phyloP scores from a whole-genome alignment of 2,888 invertebrate genomes.

The Hermodice carunculata region DNA sequence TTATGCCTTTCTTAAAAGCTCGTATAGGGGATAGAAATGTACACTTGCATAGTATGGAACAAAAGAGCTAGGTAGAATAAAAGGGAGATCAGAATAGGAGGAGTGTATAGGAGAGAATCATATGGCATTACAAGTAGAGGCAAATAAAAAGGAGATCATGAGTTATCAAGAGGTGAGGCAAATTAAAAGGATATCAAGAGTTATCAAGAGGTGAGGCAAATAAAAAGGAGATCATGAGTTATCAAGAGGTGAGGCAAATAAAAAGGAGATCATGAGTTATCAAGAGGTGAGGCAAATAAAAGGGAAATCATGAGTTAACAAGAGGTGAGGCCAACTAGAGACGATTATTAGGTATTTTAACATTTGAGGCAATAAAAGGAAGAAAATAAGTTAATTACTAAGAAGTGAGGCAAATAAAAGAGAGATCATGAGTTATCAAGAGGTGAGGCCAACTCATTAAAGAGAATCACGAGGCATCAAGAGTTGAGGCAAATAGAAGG shows the following conservation, averaged over 20 bases:
- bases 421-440: not conserved
- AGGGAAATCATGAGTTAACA: not conserved
- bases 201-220: not conserved
- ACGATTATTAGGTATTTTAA: too few relatives aligned
- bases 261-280: not conserved
- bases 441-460: too few relatives aligned
- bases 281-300: not conserved
- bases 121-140: constrained; percentile 5
- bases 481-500: too few relatives aligned
- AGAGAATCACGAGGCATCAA: too few relatives aligned
- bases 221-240: not conserved
- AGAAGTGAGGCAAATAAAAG: not conserved
- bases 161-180: not conserved
- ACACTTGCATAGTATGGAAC: too few relatives aligned
- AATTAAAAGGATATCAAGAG: not conserved
- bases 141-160: not conserved
- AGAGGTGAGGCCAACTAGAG: not conserved
- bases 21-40: too few relatives aligned
- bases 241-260: not conserved
- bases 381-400: not conserved
- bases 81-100: constrained; percentile 10
- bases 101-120: constrained; percentile 21
- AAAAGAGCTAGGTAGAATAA: too few relatives aligned
- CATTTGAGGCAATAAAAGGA: too few relatives aligned
- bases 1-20: too few relatives aligned